Evolutionary conservation across 2,113 vertebrate genomes (phyloP).

Genomic region (Pterocles orientalis): DNA sequence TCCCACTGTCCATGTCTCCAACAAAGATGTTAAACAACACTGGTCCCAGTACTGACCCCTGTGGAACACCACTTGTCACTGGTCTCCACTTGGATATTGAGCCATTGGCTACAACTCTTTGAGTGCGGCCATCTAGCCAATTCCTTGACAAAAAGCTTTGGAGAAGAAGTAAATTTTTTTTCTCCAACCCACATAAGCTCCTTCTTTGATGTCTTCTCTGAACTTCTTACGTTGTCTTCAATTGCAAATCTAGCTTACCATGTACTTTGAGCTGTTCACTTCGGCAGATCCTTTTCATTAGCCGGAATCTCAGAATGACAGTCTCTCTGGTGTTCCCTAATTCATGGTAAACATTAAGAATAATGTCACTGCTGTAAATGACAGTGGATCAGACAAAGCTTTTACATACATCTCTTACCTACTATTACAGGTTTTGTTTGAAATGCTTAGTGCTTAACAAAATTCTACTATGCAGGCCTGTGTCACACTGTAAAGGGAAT

Average conservation of each 20-base stretch:
- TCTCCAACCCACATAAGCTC: not conserved
- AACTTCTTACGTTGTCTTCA: not conserved
- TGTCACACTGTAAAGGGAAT: not conserved
- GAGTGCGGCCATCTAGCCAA: no score
- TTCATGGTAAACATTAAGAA: not conserved
- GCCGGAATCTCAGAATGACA: not conserved
- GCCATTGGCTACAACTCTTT: no score
- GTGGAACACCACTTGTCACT: no score
- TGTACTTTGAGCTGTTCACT: not conserved
- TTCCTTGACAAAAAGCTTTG: not conserved
- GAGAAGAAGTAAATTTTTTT: not conserved
- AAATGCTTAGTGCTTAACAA: not conserved
- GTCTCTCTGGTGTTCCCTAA: not conserved
- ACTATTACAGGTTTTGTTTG: not conserved
- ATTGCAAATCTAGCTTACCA: not conserved
- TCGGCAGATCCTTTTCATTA: constrained; percentile 3
- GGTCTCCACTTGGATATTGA: no score
- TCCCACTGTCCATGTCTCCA: no score
- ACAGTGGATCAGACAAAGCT: not conserved
- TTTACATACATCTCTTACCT: not conserved
- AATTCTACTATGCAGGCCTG: not conserved
- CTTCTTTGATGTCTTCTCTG: not conserved
- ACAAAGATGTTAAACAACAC: no score
- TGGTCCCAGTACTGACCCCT: no score
- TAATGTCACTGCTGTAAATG: not conserved